Percentiles rank a stretch among this genome's conserved stretches.
These are phyloP conservation scores for Neosilurus mollespiculum DNA, from an alignment of 2,797 vertebrate species.

Conservation along the genomic window DNA sequence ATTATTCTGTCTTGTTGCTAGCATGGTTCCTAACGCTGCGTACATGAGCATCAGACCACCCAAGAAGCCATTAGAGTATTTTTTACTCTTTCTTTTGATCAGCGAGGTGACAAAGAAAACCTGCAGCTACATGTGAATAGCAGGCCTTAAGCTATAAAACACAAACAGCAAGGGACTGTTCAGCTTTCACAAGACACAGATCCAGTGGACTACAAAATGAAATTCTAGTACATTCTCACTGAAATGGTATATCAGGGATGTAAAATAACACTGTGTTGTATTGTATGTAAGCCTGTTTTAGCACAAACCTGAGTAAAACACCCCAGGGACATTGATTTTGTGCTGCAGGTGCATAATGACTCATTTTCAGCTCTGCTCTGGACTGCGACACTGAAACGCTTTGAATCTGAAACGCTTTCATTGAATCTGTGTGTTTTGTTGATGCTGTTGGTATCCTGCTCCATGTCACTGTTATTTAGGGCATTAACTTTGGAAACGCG, in stretches of 20 bases:
- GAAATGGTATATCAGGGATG: neutral
- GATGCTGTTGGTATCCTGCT: conserved; percentile 41
- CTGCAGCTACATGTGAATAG: neutral
- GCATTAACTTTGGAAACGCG: conserved; percentile 36
- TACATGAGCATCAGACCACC: neutral
- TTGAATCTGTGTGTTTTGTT: conserved; percentile 24
- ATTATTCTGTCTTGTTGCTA: neutral
- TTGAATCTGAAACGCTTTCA: neutral
- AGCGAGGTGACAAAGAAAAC: neutral
- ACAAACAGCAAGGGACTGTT: neutral
- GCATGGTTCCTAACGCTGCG: neutral
- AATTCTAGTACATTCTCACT: neutral
- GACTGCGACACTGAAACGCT: neutral
- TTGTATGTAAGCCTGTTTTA: neutral
- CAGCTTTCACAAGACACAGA: neutral
- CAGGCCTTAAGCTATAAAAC: neutral
- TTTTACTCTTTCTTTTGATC: neutral
- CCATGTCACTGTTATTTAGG: conserved; percentile 39
- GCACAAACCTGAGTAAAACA: conserved; percentile 12
- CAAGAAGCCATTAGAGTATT: neutral
- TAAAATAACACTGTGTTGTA: neutral
- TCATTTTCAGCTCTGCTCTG: neutral
- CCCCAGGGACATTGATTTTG: conserved; percentile 9
- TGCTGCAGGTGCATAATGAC: conserved; percentile 10
- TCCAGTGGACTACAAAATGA: neutral